These are phyloP conservation scores for Alsophila aescularia DNA, from an alignment of 2,888 invertebrate genomes.

Conservation along the genomic window DNA sequence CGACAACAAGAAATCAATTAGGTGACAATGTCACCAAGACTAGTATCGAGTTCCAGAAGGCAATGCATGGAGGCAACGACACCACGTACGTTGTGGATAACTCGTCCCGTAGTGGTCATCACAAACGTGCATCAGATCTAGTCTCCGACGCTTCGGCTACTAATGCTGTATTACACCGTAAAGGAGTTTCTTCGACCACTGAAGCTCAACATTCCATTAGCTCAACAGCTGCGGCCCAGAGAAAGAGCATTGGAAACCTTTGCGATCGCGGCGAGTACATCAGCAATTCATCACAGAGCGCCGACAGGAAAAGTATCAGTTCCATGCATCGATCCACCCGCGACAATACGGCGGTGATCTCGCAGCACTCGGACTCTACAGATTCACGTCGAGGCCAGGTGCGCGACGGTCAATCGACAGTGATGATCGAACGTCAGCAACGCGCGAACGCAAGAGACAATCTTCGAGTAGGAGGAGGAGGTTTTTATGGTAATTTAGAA, in stretches of 20 bases:
- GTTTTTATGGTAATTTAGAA: conserved; percentile 90
- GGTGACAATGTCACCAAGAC: conserved; percentile 79
- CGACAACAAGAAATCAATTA: conserved; percentile 68
- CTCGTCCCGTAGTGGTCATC: conserved; percentile 76
- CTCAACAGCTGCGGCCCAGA: conserved; percentile 90
- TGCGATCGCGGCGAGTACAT: conserved; percentile 89
- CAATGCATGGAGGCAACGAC: conserved; percentile 71
- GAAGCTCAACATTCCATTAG: conserved; percentile 90
- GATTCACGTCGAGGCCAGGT: conserved; percentile 64
- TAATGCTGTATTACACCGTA: conserved; percentile 91
- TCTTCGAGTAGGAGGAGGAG: conserved; percentile 88
- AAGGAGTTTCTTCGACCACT: conserved; percentile 87
- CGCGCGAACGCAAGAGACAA: conserved; percentile 87
- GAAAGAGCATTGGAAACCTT: conserved; percentile 91
- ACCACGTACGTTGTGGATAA: conserved; percentile 50
- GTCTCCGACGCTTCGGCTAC: conserved; percentile 89
- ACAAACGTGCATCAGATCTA: conserved; percentile 90
- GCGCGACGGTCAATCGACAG: conserved; percentile 82
- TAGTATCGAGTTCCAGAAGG: conserved; percentile 82
- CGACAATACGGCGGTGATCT: conserved; percentile 77
- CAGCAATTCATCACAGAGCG: conserved; percentile 86
- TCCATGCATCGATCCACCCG: conserved; percentile 89
- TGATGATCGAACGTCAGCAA: conserved; percentile 85
- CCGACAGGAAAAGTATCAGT: conserved; percentile 91
- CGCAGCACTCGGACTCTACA: conserved; percentile 79